A percentile compares a stretch with the other conserved stretches of the same genome.
These are phyloP conservation scores for Penaeus chinensis DNA, from an alignment of 1,140 invertebrate genomes.

Conservation along the genomic window DNA sequence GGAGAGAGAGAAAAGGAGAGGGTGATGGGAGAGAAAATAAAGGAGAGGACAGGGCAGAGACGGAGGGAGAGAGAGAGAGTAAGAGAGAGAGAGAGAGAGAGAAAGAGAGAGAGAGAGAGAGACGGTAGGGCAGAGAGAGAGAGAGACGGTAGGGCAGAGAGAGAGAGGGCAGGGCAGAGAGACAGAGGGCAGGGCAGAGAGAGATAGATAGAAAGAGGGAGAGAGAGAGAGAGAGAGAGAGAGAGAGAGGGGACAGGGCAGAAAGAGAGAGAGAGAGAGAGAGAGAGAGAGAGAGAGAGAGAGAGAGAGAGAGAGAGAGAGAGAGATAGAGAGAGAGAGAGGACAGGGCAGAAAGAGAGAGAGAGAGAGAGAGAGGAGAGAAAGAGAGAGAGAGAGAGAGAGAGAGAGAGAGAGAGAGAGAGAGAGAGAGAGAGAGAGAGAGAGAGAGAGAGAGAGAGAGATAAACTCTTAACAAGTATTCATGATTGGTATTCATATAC, in stretches of 20 bases:
- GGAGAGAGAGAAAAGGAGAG: too few species aligned
- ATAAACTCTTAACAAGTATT: too few species aligned
- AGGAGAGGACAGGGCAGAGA: too few species aligned
- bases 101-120: neutral
- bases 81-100: neutral
- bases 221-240: neutral
- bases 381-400: neutral
- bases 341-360: neutral
- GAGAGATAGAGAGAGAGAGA: conserved; percentile 7
- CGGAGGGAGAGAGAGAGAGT: neutral
- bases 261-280: neutral
- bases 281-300: conserved; percentile 3
- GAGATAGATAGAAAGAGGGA: neutral
- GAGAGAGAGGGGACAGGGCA: neutral
- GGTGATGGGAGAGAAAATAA: too few species aligned
- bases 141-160: neutral
- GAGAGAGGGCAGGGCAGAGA: neutral
- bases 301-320: conserved; percentile 17
- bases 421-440: neutral
- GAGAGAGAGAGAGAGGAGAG: neutral
- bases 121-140: neutral
- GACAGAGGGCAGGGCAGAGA: neutral
- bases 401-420: neutral
- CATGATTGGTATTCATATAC: too few species aligned
- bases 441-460: too few species aligned